Evolutionary conservation across 2,113 vertebrate species (phyloP), one percentile per base, ranked within the genome.

Genomic region (Formicarius rufipectus): DNA sequence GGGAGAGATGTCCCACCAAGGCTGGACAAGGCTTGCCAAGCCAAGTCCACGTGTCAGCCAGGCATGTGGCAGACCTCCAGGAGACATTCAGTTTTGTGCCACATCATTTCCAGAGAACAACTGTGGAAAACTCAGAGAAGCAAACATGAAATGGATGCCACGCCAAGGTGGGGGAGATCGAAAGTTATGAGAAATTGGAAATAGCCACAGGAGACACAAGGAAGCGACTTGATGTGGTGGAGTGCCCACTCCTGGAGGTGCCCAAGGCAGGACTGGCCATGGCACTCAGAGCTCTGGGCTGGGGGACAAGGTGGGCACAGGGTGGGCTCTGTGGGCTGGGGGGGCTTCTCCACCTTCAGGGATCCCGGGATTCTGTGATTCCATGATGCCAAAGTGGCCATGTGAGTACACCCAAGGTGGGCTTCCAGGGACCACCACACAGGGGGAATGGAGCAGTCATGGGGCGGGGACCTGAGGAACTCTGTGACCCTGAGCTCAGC

Each of bases 361-460:
- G 37, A 62, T 39, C 3, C 25, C 17, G 23, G 25, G 45, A 50
- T 50, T 27, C 22, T 23, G 47, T 47, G 37, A 63, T 40, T 63
- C 60, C 10, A 2, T 16, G 35, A 27, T 60, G 37, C 37, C 24
- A 28, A 39, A 28, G 7, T 39, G 52, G 44, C 20, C 35, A 28
- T 33, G 58, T 5, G 33, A 66, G 33, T 6, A 28, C 45, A 39
- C 9, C 25, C 6, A 28, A 2, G 24, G 31, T 12, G 39, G 24
- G 35, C 49, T 40, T 47, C n/a, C 69, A 59, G 39, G n/a, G 31
- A 64, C 56, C 33, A 58, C 21, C 55, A 58, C 69, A 13, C 1
- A 3, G 7, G 9, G 9, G 30, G n/a, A 47, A 60, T 10, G 15
- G 7, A 39, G 39, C 0, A 7, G 16, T 9, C 9, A 9, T 1